Conservation (phyloP, 2,888 invertebrate genomes). For the Thalpophila matura region DNA sequence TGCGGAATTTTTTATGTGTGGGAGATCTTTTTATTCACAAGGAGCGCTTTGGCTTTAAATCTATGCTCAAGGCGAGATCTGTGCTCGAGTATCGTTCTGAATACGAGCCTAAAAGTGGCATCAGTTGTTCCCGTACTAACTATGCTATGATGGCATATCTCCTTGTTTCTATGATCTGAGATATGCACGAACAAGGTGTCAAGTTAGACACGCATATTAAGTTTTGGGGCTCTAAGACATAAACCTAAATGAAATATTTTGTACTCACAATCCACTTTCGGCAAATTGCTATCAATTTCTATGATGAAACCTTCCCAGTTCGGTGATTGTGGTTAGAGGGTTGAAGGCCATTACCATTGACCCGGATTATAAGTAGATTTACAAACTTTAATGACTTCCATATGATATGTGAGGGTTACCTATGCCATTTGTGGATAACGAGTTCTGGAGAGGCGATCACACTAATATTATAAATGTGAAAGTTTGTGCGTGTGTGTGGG, state of each 20-base stretch:
- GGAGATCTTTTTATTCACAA: no score
- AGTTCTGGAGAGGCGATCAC: neutral
- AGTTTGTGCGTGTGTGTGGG: no score
- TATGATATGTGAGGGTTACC: constrained; percentile 25
- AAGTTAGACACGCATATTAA: neutral
- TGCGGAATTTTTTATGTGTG: no score
- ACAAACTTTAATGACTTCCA: constrained; percentile 57
- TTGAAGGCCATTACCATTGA: constrained; percentile 48
- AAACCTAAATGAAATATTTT: constrained; percentile 36
- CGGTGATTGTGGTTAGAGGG: constrained; percentile 51
- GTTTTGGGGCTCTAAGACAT: neutral
- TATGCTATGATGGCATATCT: no score
- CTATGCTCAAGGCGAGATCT: no score
- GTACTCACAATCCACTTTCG: constrained; percentile 43
- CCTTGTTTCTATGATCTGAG: no score
- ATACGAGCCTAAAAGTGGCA: no score
- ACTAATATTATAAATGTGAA: no score
- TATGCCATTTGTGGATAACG: neutral
- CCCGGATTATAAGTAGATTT: constrained; percentile 60
- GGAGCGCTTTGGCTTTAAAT: no score
- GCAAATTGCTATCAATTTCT: constrained; percentile 51
- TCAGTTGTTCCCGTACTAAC: no score
- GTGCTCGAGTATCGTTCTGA: no score
- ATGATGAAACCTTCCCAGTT: constrained; percentile 45
- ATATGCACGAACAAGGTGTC: neutral